Evolutionary conservation across 1,140 invertebrate species (phyloP), one percentile per base, ranked within the genome.

Genomic region (Cephus cinctus): DNA sequence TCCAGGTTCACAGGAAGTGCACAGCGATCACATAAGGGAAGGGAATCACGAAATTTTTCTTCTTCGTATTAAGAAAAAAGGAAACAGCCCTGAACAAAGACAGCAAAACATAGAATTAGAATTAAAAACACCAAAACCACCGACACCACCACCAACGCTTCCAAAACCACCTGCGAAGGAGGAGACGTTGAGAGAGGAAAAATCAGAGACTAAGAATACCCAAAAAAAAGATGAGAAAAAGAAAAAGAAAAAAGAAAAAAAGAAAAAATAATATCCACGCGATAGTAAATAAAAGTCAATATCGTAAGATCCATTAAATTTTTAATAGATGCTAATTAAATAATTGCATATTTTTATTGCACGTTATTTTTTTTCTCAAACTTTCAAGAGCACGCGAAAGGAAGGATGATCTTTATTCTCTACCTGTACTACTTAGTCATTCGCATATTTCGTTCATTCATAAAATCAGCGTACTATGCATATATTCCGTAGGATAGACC

Each of bases 71-170:
- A 71, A 73, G 31, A 75, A 71, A 40, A 67, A 65, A 19, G 41
- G 51, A 0, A 49, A 61, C 5, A 18, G 11, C 0, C 15, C 27
- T 1, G 59, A 58, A 2, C 30, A 55, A 15, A 63, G 55, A 34
- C 56, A 58, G 11, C 58, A 54, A 19, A 70, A 75, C 19, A 23
- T 76, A 11, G 74, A 76, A 35, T 34, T 76, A 3, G 71, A 76
- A 38, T 32, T 75, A 19, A 61, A 57, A 23, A 73, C 71, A 3
- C 71, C 73, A 2, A 75, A 61, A 34, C 59, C 53, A 41, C 48
- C 59, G n/a, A 56, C 32, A 23, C 51, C 43, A 5, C 30, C 23
- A 6, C 14, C 50, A 14, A 31, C 50, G 11, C 43, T 43, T 3
- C 31, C 27, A 23, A 6, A 6, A 3, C 27, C 36, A 19, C 1